These are phyloP conservation scores for Morelia viridis DNA, from an alignment of 2,797 vertebrate genomes.

Conservation along the genomic window DNA sequence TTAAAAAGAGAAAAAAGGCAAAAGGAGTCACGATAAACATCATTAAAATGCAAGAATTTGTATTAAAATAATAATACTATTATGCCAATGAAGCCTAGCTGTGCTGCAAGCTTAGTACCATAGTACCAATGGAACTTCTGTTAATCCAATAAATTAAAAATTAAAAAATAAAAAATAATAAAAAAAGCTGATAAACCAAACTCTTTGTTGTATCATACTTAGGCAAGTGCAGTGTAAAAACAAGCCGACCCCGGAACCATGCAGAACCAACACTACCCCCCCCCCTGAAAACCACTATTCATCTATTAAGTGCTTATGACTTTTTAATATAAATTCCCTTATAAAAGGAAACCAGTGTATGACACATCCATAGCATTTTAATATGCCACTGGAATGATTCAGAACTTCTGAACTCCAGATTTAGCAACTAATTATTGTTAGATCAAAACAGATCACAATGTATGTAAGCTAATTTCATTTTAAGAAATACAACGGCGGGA, in stretches of 20 bases:
- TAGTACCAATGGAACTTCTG: background rate
- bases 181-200: background rate
- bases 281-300: background rate
- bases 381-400: background rate
- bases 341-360: background rate
- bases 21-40: background rate
- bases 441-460: background rate
- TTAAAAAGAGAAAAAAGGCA: background rate
- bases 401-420: background rate
- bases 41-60: background rate
- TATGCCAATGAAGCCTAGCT: background rate
- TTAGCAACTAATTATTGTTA: background rate
- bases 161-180: no score
- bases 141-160: background rate
- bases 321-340: background rate
- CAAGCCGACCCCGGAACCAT: background rate
- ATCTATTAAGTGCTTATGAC: background rate
- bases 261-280: background rate
- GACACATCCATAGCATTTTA: background rate
- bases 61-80: background rate
- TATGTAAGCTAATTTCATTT: background rate
- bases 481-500: background rate
- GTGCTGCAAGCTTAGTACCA: background rate
- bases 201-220: background rate
- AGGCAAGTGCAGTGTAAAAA: background rate